Percentiles rank a stretch among this genome's conserved stretches.
phyloP scores from a whole-genome alignment of 2,888 invertebrate species.

The Opisthograptis luteolata region DNA sequence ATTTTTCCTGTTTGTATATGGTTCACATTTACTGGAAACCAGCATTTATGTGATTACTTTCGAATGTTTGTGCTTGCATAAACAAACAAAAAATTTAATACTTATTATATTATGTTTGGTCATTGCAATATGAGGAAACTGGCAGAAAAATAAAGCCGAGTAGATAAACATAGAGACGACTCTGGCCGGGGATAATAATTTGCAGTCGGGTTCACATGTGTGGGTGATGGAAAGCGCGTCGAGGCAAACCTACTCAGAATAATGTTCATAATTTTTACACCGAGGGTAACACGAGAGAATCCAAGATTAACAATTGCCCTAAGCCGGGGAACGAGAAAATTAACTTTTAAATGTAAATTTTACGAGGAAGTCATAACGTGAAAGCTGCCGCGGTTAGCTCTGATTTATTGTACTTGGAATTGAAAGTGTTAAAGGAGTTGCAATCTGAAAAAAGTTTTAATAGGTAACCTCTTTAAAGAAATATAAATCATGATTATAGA shows the following conservation, averaged over 20 bases:
- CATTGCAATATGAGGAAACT: slow-evolving; percentile 7
- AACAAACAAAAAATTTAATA: too few species aligned
- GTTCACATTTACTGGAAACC: too few species aligned
- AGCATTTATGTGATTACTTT: too few species aligned
- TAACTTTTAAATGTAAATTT: slow-evolving; percentile 84
- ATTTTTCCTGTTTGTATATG: too few species aligned
- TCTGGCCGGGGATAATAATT: slow-evolving; percentile 18
- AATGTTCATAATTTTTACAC: slow-evolving; percentile 65
- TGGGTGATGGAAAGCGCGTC: slow-evolving; percentile 5
- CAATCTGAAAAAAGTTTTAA: slow-evolving; percentile 84
- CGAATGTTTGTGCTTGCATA: too few species aligned
- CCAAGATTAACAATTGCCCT: slow-evolving; percentile 80
- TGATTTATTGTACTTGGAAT: slow-evolving; percentile 82
- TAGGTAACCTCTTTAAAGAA: slow-evolving; percentile 81
- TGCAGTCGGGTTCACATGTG: slow-evolving; percentile 4
- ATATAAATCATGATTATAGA: slow-evolving; percentile 79
- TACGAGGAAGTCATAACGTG: slow-evolving; percentile 83
- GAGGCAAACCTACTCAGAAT: slow-evolving; percentile 47
- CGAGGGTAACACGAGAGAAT: slow-evolving; percentile 59
- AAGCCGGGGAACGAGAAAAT: slow-evolving; percentile 75
- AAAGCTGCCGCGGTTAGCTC: slow-evolving; percentile 81
- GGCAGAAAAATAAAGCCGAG: slow-evolving; percentile 20
- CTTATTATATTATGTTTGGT: not conserved
- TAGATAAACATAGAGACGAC: slow-evolving; percentile 18
- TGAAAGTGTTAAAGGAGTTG: slow-evolving; percentile 83